Conservation (phyloP, 1,140 invertebrate genomes). For the Drosophila nigromelanica region DNA sequence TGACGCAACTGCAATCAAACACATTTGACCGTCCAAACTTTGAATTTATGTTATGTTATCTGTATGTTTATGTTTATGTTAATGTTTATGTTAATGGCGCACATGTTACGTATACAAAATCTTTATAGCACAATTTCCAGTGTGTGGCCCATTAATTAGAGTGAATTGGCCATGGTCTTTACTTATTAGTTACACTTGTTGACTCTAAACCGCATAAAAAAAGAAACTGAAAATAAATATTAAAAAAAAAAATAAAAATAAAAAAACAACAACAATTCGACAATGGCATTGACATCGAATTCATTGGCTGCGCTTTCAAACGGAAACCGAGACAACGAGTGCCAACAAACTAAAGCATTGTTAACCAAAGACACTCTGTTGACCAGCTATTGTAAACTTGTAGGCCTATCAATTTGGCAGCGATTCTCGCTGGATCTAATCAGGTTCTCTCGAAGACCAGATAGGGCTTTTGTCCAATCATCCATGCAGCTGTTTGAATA, state of each 20-base stretch:
- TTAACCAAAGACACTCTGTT: background rate
- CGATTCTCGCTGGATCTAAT: too few species aligned
- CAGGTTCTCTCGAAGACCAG: too few species aligned
- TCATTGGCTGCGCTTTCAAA: background rate
- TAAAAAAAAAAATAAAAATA: conserved; percentile 13
- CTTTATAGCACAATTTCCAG: conserved; percentile 44
- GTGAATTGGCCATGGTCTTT: conserved; percentile 32
- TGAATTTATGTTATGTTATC: conserved; percentile 24
- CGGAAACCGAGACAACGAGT: background rate
- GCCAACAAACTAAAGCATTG: conserved; percentile 4
- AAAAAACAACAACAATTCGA: conserved; percentile 29
- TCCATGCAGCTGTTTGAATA: too few species aligned
- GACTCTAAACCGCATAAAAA: conserved; percentile 12
- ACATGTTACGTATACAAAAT: background rate
- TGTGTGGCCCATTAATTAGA: conserved; percentile 54
- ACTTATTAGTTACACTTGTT: conserved; percentile 64
- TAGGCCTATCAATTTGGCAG: conserved; percentile 8
- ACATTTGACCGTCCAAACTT: conserved; percentile 2
- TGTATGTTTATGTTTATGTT: background rate
- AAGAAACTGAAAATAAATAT: background rate
- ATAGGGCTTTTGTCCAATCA: too few species aligned
- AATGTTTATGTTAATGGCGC: background rate
- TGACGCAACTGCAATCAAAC: conserved; percentile 4
- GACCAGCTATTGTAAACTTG: background rate
- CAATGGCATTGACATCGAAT: conserved; percentile 76